These are phyloP conservation scores for Balaeniceps rex DNA, from an alignment of 2,113 vertebrate species.

Conservation along the genomic window DNA sequence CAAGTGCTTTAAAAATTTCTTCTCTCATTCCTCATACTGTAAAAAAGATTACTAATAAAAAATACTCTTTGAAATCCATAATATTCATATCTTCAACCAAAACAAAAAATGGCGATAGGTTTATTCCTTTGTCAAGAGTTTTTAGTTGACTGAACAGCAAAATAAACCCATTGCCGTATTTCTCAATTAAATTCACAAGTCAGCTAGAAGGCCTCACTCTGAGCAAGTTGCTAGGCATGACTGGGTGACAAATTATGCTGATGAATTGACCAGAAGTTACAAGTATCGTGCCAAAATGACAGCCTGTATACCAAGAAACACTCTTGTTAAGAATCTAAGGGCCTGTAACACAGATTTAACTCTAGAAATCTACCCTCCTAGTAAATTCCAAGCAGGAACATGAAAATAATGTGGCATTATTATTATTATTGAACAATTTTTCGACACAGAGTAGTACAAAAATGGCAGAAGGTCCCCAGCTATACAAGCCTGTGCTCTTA, in stretches of 20 bases:
- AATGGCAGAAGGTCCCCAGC: background rate
- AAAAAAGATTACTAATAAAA: background rate
- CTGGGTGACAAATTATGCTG: background rate
- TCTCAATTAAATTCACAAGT: background rate
- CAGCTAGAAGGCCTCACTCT: background rate
- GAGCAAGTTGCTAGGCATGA: background rate
- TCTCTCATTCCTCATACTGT: background rate
- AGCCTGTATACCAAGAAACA: background rate
- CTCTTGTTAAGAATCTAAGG: background rate
- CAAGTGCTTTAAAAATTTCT: background rate
- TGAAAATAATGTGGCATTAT: background rate
- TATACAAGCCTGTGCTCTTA: rapidly evolving
- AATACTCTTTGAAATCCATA: background rate
- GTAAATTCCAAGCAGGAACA: background rate
- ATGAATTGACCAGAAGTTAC: background rate
- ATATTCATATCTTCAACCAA: background rate
- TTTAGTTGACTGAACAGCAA: background rate
- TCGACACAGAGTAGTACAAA: background rate
- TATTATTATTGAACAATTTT: background rate
- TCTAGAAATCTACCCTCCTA: background rate
- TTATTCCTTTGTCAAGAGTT: background rate
- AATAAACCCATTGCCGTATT: background rate
- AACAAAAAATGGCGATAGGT: background rate
- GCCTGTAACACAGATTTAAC: background rate
- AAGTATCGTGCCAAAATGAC: background rate